These are phyloP conservation scores for Volucella inanis DNA, from an alignment of 2,888 invertebrate genomes.

Conservation along the genomic window DNA sequence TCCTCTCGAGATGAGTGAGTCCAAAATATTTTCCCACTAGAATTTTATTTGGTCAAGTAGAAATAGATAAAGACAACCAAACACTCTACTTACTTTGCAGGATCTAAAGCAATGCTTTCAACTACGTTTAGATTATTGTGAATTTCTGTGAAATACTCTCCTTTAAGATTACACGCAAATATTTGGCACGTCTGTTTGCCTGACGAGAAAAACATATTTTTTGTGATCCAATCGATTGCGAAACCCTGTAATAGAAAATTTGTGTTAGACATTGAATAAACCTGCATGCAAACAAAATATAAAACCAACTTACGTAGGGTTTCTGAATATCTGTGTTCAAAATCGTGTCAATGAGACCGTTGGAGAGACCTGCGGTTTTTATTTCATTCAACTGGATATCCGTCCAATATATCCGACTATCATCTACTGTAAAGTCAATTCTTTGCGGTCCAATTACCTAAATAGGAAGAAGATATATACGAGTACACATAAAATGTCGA, in stretches of 20 bases:
- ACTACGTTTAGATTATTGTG: constrained; percentile 83
- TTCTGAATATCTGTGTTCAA: constrained; percentile 87
- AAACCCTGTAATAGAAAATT: constrained; percentile 84
- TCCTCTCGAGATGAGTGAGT: constrained; percentile 83
- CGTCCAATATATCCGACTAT: constrained; percentile 90
- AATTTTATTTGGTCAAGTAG: constrained; percentile 24
- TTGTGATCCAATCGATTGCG: constrained; percentile 92
- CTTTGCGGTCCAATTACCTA: constrained; percentile 88
- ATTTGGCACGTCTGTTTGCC: constrained; percentile 85
- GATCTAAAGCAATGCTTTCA: constrained; percentile 88
- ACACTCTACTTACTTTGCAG: constrained; percentile 83
- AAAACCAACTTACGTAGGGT: constrained; percentile 77
- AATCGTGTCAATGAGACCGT: constrained; percentile 88
- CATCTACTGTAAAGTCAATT: constrained; percentile 88
- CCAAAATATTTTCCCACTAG: constrained; percentile 85
- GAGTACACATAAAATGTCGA: too few relatives aligned
- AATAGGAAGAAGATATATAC: not conserved
- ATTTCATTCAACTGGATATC: constrained; percentile 90
- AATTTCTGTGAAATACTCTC: constrained; percentile 86
- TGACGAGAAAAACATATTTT: constrained; percentile 85
- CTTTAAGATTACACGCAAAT: constrained; percentile 88
- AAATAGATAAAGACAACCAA: not conserved
- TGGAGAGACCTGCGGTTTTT: constrained; percentile 87
- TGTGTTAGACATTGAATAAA: too few relatives aligned
- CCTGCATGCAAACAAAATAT: not conserved